Evolutionary conservation across 2,888 invertebrate genomes (phyloP).

Genomic region (Patella caerulea): DNA sequence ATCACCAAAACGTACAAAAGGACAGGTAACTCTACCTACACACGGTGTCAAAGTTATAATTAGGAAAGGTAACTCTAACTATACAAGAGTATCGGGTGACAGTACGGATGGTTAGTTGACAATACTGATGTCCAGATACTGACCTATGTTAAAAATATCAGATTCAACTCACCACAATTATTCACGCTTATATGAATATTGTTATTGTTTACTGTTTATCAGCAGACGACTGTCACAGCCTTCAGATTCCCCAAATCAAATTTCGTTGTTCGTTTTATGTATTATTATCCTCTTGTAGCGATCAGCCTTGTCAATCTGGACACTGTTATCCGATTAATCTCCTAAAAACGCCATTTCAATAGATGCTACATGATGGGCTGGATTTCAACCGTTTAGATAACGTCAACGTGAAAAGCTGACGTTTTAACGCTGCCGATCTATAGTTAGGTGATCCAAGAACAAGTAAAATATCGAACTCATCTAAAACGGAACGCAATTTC

Average conservation of each 20-base stretch:
- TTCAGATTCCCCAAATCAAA: slow-evolving; percentile 1
- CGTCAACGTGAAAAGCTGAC: background rate
- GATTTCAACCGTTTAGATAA: slow-evolving; percentile 1
- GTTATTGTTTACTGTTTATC: slow-evolving; percentile 5
- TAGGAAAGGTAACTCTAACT: too few species aligned
- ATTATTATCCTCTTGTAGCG: background rate
- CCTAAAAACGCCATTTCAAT: background rate
- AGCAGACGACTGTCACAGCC: background rate
- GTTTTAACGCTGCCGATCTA: too few species aligned
- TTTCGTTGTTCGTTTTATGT: background rate
- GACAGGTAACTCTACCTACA: too few species aligned
- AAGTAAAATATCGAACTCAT: too few species aligned
- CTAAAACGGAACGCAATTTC: too few species aligned
- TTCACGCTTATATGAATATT: slow-evolving; percentile 12
- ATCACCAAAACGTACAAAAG: too few species aligned
- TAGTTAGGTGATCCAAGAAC: too few species aligned
- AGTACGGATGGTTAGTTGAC: too few species aligned
- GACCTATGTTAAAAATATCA: too few species aligned
- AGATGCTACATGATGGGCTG: background rate
- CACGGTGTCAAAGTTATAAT: too few species aligned
- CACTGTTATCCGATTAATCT: background rate
- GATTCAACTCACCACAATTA: background rate
- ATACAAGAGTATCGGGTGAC: too few species aligned
- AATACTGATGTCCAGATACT: too few species aligned
- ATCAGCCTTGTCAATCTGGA: background rate